phyloP scores from a whole-genome alignment of 1,140 invertebrate species.

The Drosophila repleta region DNA sequence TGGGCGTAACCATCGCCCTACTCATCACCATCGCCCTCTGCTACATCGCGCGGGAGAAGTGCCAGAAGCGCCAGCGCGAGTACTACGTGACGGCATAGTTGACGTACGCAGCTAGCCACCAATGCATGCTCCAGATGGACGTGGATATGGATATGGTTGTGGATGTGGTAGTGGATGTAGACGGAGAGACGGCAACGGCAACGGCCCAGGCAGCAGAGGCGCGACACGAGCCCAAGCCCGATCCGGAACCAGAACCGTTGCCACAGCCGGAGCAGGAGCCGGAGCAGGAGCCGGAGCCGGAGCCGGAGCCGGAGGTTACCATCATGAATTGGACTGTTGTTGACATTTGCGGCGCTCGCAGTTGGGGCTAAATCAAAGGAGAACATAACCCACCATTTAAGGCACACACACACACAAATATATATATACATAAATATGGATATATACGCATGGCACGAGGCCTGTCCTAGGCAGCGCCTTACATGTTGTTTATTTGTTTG shows the following conservation, averaged over 20 bases:
- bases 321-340: slow-evolving; percentile 63
- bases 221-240: neutral
- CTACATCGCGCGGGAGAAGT: slow-evolving; percentile 91
- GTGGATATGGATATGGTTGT: slow-evolving; percentile 22
- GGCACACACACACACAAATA: slow-evolving; percentile 24
- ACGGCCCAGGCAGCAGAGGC: neutral
- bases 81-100: slow-evolving; percentile 89
- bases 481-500: slow-evolving; percentile 38
- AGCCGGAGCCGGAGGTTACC: slow-evolving; percentile 39
- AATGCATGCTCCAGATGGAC: slow-evolving; percentile 44
- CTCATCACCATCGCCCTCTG: slow-evolving; percentile 92
- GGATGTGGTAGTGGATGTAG: slow-evolving; percentile 9
- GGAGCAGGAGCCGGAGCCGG: slow-evolving; percentile 7
- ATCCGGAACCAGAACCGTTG: neutral
- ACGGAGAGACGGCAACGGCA: too few relatives aligned
- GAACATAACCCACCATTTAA: slow-evolving; percentile 50
- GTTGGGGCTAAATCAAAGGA: slow-evolving; percentile 55
- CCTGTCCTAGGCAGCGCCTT: slow-evolving; percentile 49
- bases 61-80: slow-evolving; percentile 88
- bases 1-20: slow-evolving; percentile 92
- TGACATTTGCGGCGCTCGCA: slow-evolving; percentile 64
- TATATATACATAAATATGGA: slow-evolving; percentile 26
- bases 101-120: slow-evolving; percentile 59
- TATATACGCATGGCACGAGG: slow-evolving; percentile 11
- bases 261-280: neutral